These are phyloP conservation scores for Philopedon plagiatum DNA, from an alignment of 2,888 invertebrate species.

Conservation along the genomic window DNA sequence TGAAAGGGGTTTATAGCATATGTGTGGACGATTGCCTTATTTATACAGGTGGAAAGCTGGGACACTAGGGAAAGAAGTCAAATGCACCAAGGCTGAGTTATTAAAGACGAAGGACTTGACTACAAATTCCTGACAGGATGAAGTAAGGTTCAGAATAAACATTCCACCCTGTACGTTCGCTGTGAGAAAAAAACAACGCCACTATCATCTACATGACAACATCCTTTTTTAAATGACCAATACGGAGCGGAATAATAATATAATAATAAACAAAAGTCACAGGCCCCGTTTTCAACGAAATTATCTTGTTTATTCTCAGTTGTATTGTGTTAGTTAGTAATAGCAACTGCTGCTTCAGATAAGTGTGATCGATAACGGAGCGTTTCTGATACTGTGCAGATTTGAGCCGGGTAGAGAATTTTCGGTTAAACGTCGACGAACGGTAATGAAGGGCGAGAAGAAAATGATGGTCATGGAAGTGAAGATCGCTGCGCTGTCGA, in stretches of 20 bases:
- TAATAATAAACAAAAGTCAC: not conserved
- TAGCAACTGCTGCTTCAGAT: not conserved
- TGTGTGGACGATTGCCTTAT: too few relatives aligned
- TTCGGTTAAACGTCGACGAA: not conserved
- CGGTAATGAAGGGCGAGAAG: slow-evolving; percentile 34
- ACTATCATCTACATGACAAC: slow-evolving; percentile 5
- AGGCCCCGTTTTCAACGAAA: not conserved
- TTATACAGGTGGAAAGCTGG: too few relatives aligned
- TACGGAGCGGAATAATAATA: not conserved
- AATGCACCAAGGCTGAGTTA: too few relatives aligned
- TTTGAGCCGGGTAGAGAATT: not conserved
- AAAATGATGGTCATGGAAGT: slow-evolving; percentile 49
- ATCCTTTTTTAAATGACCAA: not conserved
- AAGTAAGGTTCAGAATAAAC: too few relatives aligned
- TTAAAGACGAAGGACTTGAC: too few relatives aligned
- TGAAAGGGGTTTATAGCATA: too few relatives aligned
- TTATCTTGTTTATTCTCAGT: slow-evolving; percentile 5
- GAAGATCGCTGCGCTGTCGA: slow-evolving; percentile 30
- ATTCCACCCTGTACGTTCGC: not conserved
- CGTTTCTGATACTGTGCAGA: not conserved
- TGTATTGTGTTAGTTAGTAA: not conserved
- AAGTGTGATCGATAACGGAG: not conserved
- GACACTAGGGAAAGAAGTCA: too few relatives aligned
- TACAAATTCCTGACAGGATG: too few relatives aligned
- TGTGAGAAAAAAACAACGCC: slow-evolving; percentile 2